Percentiles rank a stretch among this genome's conserved stretches.
Evolutionary conservation across 2,113 vertebrate genomes (phyloP).

Genomic region (Fregetta grallaria): DNA sequence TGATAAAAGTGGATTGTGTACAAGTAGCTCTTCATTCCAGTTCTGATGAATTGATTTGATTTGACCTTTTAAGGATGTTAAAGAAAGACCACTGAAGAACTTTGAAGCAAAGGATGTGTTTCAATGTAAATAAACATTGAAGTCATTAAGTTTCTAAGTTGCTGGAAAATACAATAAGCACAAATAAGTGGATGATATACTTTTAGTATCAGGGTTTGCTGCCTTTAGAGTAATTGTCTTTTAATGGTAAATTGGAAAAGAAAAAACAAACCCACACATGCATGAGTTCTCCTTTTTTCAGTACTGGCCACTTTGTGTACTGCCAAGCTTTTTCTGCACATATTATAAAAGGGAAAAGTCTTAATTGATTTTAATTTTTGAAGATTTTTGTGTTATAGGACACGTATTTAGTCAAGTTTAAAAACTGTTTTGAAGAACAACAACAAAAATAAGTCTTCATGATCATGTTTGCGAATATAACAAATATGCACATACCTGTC

Average conservation of each 20-base stretch:
- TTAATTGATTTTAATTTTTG: background rate
- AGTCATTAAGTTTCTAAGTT: background rate
- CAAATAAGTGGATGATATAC: background rate
- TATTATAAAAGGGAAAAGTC: background rate
- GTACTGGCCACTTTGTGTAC: background rate
- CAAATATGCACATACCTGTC: background rate
- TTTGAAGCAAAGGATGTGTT: background rate
- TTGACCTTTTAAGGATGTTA: background rate
- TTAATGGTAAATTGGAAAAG: background rate
- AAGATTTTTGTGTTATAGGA: background rate
- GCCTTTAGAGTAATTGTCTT: background rate
- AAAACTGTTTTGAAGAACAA: background rate
- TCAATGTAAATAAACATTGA: background rate
- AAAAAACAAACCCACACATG: fast-evolving
- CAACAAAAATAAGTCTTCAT: background rate
- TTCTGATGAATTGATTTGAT: background rate
- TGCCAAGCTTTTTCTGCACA: background rate
- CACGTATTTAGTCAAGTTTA: background rate
- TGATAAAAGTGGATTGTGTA: background rate
- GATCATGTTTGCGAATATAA: background rate
- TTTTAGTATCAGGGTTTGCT: background rate
- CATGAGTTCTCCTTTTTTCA: background rate
- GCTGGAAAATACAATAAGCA: background rate
- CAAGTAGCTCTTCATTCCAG: background rate
- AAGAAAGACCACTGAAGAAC: background rate